A percentile compares a stretch with the other conserved stretches of the same genome.
Conservation (phyloP, 2,797 vertebrate species). For the Amazona ochrocephala region DNA sequence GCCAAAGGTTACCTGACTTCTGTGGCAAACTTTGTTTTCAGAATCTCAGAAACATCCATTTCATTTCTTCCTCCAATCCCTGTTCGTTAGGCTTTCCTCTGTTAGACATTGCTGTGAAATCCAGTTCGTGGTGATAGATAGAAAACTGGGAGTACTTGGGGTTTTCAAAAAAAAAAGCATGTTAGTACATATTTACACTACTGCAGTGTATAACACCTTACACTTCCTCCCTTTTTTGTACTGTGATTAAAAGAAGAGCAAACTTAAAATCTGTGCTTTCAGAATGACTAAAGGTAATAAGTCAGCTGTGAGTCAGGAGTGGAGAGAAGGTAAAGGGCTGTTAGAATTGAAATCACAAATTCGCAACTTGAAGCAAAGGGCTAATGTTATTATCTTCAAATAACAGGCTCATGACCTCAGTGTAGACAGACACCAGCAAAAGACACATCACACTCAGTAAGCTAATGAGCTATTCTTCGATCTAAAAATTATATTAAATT, state of each 20-base stretch:
- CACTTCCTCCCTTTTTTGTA: not conserved
- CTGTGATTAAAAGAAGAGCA: constrained; percentile 15
- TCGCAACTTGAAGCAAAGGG: constrained; percentile 12
- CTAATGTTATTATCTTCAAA: constrained; percentile 27
- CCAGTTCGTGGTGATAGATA: not conserved
- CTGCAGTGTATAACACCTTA: not conserved
- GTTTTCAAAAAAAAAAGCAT: not conserved
- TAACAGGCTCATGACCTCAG: constrained; percentile 22
- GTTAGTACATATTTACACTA: not conserved
- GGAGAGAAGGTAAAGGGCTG: not conserved
- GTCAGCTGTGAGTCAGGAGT: constrained; percentile 43
- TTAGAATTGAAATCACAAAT: constrained; percentile 29
- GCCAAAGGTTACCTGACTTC: not conserved
- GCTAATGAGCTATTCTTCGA: not conserved
- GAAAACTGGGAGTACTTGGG: not conserved
- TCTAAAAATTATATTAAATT: not conserved
- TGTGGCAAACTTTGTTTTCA: not conserved
- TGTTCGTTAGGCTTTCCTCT: not conserved
- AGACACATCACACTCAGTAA: constrained; percentile 10
- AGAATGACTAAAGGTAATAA: constrained; percentile 47
- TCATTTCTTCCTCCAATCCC: not conserved
- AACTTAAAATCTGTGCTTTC: constrained; percentile 45
- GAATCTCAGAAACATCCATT: not conserved
- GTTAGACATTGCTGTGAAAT: not conserved
- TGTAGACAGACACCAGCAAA: constrained; percentile 24